These are phyloP conservation scores for Phyllostomus discolor DNA, from an alignment of 2,113 vertebrate species.

Conservation along the genomic window DNA sequence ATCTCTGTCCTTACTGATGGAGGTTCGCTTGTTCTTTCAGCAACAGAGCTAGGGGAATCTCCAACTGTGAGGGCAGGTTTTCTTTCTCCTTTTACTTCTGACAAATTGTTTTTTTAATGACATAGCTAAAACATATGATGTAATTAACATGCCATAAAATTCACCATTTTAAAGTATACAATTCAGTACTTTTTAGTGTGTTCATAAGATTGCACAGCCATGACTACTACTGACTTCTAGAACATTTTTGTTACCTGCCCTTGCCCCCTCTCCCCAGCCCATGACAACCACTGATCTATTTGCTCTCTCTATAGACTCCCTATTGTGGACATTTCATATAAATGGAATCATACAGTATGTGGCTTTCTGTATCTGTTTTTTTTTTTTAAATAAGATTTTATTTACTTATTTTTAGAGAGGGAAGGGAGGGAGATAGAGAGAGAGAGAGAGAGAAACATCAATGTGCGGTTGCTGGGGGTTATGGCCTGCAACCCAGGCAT, in stretches of 20 bases:
- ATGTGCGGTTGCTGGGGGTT: too few species aligned
- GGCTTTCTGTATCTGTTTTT: not conserved
- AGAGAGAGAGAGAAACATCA: too few species aligned
- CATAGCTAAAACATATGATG: not conserved
- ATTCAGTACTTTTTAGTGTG: not conserved
- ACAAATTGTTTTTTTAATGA: not conserved
- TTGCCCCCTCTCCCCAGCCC: fast-evolving
- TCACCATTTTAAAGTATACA: not conserved
- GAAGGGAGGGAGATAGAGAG: too few species aligned
- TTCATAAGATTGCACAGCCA: not conserved
- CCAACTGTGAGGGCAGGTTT: not conserved
- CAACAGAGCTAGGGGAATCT: not conserved
- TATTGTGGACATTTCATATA: not conserved
- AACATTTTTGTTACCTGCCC: not conserved
- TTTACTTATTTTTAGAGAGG: too few species aligned
- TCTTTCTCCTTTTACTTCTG: not conserved
- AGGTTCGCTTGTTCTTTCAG: not conserved
- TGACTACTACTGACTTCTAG: not conserved
- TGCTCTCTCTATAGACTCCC: not conserved
- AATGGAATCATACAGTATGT: not conserved
- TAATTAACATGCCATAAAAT: not conserved
- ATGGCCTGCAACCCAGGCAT: too few species aligned
- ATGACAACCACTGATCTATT: not conserved
- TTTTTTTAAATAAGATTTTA: too few species aligned
- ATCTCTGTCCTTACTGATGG: not conserved